Evolutionary conservation across 2,888 invertebrate genomes (phyloP).

Genomic region (Schrankia costaestrigalis): DNA sequence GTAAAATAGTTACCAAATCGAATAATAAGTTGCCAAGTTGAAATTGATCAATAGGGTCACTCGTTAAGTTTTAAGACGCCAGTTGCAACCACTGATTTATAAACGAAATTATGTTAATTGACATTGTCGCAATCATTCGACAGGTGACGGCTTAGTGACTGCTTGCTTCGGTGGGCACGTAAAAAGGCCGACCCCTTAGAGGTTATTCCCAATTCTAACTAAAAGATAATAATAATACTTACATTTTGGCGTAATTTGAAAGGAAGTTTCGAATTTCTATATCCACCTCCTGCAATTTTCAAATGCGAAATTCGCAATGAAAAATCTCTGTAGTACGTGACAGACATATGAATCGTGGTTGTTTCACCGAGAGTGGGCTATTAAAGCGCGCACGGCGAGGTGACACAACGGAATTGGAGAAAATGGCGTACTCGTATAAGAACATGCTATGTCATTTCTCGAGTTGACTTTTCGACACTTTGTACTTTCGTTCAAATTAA

Average conservation of each 20-base stretch:
- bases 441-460: conserved; percentile 50
- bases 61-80: too few species aligned
- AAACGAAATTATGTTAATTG: too few species aligned
- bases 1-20: conserved; percentile 14
- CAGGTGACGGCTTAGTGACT: too few species aligned
- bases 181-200: too few species aligned
- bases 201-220: too few species aligned
- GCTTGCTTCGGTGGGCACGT: too few species aligned
- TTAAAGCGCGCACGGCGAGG: conserved; percentile 48
- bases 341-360: conserved; percentile 49
- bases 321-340: conserved; percentile 56
- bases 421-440: conserved; percentile 55
- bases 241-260: background rate
- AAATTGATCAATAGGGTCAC: too few species aligned
- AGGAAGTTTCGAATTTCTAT: conserved; percentile 30
- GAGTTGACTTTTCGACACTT: conserved; percentile 34
- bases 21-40: too few species aligned
- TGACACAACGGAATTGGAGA: conserved; percentile 57
- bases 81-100: too few species aligned
- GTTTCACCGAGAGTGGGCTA: conserved; percentile 39
- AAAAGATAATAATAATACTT: too few species aligned
- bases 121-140: too few species aligned
- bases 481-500: conserved; percentile 16
- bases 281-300: conserved; percentile 49
- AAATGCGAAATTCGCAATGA: conserved; percentile 53